phyloP scores from a whole-genome alignment of 2,888 invertebrate species.

The Apamea sordens region DNA sequence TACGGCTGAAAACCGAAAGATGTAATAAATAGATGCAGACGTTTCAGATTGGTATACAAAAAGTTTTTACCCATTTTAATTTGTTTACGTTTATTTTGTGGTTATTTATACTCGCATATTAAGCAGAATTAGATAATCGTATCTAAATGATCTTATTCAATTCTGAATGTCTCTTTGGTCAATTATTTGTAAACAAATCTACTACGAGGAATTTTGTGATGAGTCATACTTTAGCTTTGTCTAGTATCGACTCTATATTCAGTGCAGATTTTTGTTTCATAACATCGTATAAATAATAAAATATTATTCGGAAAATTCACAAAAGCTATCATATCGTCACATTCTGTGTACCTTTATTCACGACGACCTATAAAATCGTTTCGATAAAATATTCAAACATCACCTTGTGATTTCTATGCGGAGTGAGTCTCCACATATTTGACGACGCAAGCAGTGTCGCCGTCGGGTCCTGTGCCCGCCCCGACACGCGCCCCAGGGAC shows the following conservation, averaged over 20 bases:
- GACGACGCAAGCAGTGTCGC: conserved; percentile 80
- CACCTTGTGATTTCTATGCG: conserved; percentile 84
- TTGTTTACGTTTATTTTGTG: not conserved
- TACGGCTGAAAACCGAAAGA: conserved; percentile 19
- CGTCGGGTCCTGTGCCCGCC: conserved; percentile 80
- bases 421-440: conserved; percentile 81
- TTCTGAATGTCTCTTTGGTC: conserved; percentile 11
- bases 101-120: not conserved
- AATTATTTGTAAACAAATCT: conserved; percentile 61
- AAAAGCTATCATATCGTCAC: conserved; percentile 7
- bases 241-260: conserved; percentile 12
- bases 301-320: not conserved
- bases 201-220: conserved; percentile 52
- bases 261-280: conserved; percentile 19
- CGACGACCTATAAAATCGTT: conserved; percentile 29
- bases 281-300: conserved; percentile 10
- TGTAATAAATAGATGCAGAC: conserved; percentile 3
- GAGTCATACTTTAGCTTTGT: conserved; percentile 43
- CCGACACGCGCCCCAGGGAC: conserved; percentile 81
- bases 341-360: conserved; percentile 22
- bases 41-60: not conserved
- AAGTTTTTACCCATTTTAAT: not conserved
- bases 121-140: not conserved
- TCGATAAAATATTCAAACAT: conserved; percentile 53
- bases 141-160: conserved; percentile 29